These are phyloP conservation scores for Dreissena rostriformis DNA, from an alignment of 1,140 invertebrate species.

Conservation along the genomic window DNA sequence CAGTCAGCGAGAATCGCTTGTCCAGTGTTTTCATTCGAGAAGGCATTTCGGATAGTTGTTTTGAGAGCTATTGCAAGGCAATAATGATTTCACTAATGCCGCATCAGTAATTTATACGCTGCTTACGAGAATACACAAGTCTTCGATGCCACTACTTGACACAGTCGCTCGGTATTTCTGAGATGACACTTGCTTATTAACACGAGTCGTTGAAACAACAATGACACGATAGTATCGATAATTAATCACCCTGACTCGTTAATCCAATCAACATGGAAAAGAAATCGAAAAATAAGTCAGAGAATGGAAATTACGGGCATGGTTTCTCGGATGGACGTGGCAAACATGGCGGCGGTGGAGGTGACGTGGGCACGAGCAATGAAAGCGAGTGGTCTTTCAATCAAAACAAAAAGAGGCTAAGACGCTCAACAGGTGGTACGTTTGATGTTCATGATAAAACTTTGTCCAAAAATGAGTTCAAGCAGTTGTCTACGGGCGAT, in stretches of 20 bases:
- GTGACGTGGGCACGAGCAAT: too few species aligned
- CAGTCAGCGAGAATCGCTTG: conserved; percentile 28
- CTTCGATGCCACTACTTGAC: conserved; percentile 26
- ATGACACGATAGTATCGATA: conserved; percentile 22
- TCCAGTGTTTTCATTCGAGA: conserved; percentile 33
- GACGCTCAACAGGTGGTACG: too few species aligned
- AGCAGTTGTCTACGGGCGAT: too few species aligned
- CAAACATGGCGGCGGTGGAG: too few species aligned
- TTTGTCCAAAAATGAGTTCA: too few species aligned
- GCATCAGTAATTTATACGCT: background rate
- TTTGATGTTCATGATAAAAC: too few species aligned
- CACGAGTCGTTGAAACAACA: conserved; percentile 36
- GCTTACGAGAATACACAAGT: conserved; percentile 8
- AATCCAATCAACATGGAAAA: conserved; percentile 2
- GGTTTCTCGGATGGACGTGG: too few species aligned
- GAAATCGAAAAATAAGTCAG: too few species aligned
- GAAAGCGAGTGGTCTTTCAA: too few species aligned
- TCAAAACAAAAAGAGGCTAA: too few species aligned
- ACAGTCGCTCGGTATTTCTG: conserved; percentile 15
- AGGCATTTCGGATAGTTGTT: conserved; percentile 24
- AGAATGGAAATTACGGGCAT: too few species aligned
- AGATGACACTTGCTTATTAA: conserved; percentile 39
- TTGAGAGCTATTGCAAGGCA: conserved; percentile 15
- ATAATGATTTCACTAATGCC: background rate
- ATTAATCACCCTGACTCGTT: conserved; percentile 16